Conservation (phyloP, 1,140 invertebrate species). For the Aphaenogaster ashmeadi region DNA sequence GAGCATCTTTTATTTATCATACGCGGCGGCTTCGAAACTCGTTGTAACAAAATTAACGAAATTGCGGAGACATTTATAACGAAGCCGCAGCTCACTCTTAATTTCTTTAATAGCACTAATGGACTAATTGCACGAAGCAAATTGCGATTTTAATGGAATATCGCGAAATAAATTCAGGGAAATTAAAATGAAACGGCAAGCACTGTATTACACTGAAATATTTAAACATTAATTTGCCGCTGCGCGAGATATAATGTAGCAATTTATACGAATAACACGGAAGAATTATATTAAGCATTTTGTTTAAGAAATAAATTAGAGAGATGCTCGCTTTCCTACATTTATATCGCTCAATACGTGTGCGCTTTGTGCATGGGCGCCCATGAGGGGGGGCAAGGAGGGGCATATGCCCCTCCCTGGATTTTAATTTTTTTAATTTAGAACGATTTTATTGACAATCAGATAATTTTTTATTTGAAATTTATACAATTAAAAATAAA, state of each 20-base stretch:
- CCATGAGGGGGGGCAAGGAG: no score
- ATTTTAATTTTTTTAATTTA: no score
- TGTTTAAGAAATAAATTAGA: constrained; percentile 6
- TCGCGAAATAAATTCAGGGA: constrained; percentile 4
- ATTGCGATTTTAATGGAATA: constrained; percentile 34
- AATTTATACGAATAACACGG: constrained; percentile 14
- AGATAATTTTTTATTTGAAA: no score
- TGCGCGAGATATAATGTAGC: neutral
- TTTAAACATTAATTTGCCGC: constrained; percentile 39
- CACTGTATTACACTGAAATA: neutral
- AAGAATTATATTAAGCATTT: constrained; percentile 20
- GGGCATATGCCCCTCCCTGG: no score
- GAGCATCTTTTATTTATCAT: constrained; percentile 23
- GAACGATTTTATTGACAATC: no score
- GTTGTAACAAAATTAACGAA: constrained; percentile 29
- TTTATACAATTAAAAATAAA: no score
- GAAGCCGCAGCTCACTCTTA: neutral
- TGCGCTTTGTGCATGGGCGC: no score
- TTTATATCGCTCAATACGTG: neutral
- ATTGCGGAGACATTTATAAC: constrained; percentile 42
- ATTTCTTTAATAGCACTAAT: constrained; percentile 35
- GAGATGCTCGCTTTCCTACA: neutral
- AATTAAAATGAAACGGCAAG: constrained; percentile 31
- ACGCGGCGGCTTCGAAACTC: constrained; percentile 8
- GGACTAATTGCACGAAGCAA: constrained; percentile 20